Evolutionary conservation across 2,113 vertebrate species (phyloP).

Genomic region (Potamarius usumacintae): DNA sequence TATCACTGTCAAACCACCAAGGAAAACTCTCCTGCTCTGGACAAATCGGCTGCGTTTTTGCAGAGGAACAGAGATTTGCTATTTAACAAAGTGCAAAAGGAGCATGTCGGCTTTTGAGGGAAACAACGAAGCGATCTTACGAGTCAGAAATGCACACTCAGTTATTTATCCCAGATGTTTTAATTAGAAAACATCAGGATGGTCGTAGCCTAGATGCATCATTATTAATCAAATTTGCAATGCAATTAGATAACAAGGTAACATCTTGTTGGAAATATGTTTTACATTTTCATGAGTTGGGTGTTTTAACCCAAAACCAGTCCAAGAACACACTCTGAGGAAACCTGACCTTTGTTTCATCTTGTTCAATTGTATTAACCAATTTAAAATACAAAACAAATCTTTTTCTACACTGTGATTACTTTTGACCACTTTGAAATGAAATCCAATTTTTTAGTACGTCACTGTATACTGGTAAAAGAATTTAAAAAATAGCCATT

Average conservation of each 20-base stretch:
- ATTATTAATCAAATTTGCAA: not conserved
- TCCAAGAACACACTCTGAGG: not conserved
- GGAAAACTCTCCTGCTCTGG: not conserved
- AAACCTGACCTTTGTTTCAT: not conserved
- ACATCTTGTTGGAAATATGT: not conserved
- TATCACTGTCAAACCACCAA: conserved; percentile 42
- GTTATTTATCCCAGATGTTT: not conserved
- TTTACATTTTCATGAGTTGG: not conserved
- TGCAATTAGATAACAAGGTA: not conserved
- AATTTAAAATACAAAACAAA: too few relatives aligned
- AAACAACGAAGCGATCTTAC: not conserved
- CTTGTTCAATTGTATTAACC: not conserved
- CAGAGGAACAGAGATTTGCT: not conserved
- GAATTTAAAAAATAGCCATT: not conserved
- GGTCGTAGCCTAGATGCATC: not conserved
- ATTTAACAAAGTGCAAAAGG: conserved; percentile 14
- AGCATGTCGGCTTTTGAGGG: not conserved
- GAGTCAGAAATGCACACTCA: not conserved
- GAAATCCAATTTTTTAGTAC: not conserved
- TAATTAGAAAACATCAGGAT: not conserved
- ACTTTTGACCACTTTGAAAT: not conserved
- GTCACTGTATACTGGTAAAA: not conserved
- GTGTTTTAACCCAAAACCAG: not conserved
- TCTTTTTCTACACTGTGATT: not conserved
- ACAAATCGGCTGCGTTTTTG: not conserved